Percentiles rank a stretch among this genome's conserved stretches.
These are phyloP conservation scores for Drosophila micromelanica DNA, from an alignment of 1,140 invertebrate genomes.

Conservation along the genomic window DNA sequence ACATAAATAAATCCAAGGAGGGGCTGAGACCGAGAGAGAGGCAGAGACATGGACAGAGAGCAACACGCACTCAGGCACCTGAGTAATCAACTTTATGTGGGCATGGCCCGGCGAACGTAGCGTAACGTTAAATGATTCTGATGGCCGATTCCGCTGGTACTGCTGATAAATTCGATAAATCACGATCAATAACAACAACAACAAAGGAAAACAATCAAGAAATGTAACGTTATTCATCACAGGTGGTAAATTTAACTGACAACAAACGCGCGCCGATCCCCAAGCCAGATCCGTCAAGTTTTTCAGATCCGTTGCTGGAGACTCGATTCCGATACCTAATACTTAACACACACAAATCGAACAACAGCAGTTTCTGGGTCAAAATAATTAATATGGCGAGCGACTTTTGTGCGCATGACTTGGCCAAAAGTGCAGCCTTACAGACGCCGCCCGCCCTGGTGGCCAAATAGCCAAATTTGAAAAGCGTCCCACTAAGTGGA, in stretches of 20 bases:
- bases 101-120: conserved; percentile 53
- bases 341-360: conserved; percentile 49
- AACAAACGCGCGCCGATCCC: conserved; percentile 72
- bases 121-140: conserved; percentile 47
- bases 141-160: conserved; percentile 51
- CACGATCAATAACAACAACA: conserved; percentile 52
- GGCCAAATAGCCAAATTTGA: conserved; percentile 26
- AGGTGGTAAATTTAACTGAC: conserved; percentile 81
- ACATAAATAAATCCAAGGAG: conserved; percentile 14
- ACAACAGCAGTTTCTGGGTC: conserved; percentile 67
- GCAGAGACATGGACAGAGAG: neutral
- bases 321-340: conserved; percentile 48
- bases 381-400: conserved; percentile 77
- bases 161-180: conserved; percentile 66
- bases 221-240: conserved; percentile 83
- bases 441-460: conserved; percentile 15
- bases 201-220: conserved; percentile 57
- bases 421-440: conserved; percentile 44
- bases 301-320: conserved; percentile 32
- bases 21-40: neutral
- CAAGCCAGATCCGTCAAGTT: conserved; percentile 13
- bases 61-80: conserved; percentile 61
- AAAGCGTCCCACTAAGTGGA: conserved; percentile 22
- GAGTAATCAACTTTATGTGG: conserved; percentile 79
- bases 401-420: conserved; percentile 68